Percentiles rank a stretch among this genome's conserved stretches.
Conservation (phyloP, 30 jellyfish, hydroid and myxozoan genomes). For the Nemopilema nomurai region DNA sequence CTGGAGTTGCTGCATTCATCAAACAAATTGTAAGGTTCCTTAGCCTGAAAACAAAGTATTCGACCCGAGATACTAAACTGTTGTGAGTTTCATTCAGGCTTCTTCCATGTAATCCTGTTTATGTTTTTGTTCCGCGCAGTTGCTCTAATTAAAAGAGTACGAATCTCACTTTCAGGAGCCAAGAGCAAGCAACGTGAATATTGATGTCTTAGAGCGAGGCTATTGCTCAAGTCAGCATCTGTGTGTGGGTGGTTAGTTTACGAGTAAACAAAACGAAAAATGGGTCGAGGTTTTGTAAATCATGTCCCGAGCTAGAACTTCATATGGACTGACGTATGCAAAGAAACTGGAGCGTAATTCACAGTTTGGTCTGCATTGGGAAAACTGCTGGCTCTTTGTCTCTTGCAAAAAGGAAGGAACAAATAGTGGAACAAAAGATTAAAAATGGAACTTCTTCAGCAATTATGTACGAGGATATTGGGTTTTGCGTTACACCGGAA, state of each 20-base stretch:
- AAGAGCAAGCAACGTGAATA: background rate
- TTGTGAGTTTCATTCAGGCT: background rate
- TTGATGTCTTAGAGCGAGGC: background rate
- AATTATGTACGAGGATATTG: too few relatives aligned
- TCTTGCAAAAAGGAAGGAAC: too few relatives aligned
- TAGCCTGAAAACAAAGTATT: background rate
- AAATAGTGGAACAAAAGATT: too few relatives aligned
- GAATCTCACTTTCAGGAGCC: background rate
- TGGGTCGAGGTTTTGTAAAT: background rate
- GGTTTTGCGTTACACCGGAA: too few relatives aligned
- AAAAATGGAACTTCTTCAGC: background rate
- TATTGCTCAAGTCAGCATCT: background rate
- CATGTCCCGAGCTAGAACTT: too few relatives aligned
- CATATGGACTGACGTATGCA: too few relatives aligned
- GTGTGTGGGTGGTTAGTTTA: background rate
- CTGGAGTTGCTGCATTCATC: background rate
- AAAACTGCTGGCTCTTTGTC: too few relatives aligned
- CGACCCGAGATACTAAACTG: background rate
- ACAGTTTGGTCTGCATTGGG: too few relatives aligned
- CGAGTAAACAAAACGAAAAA: background rate
- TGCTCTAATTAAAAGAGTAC: background rate
- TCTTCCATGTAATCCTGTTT: conserved; percentile 1
- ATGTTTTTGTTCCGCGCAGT: background rate
- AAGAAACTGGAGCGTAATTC: too few relatives aligned
- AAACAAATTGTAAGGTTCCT: background rate